Evolutionary conservation across 2,888 invertebrate genomes (phyloP).

Genomic region (Ophioninae sp.): DNA sequence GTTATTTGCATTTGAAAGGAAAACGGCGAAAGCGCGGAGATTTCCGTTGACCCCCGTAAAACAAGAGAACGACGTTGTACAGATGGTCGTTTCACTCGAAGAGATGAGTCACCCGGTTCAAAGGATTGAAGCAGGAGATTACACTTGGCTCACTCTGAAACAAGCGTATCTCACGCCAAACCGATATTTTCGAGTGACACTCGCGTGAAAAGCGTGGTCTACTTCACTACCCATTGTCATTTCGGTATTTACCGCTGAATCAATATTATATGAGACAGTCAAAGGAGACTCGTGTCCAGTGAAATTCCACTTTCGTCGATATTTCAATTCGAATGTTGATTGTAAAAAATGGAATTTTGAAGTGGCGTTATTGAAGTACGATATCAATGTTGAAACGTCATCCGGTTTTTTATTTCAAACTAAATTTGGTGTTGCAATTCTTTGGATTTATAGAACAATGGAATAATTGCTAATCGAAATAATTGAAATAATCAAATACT

Average conservation of each 20-base stretch:
- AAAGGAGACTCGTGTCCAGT: not conserved
- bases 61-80: conserved; percentile 17
- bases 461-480: too few species aligned
- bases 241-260: conserved; percentile 1
- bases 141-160: conserved; percentile 4
- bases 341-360: not conserved
- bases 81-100: conserved; percentile 33
- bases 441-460: not conserved
- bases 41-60: conserved; percentile 20
- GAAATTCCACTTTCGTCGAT: not conserved
- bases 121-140: conserved; percentile 40
- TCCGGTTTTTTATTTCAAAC: not conserved
- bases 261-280: not conserved
- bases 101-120: conserved; percentile 29
- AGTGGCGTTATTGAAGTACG: not conserved
- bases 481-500: too few species aligned
- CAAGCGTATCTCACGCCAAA: conserved; percentile 3
- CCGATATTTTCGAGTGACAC: conserved; percentile 22
- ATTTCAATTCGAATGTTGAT: not conserved
- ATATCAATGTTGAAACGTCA: not conserved
- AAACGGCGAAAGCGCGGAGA: conserved; percentile 38
- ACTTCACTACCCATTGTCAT: conserved; percentile 50
- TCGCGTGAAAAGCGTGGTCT: conserved; percentile 29
- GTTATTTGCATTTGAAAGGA: conserved; percentile 46
- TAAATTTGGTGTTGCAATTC: not conserved